phyloP scores from a whole-genome alignment of 2,113 vertebrate genomes.

The Chrysochloris asiatica region DNA sequence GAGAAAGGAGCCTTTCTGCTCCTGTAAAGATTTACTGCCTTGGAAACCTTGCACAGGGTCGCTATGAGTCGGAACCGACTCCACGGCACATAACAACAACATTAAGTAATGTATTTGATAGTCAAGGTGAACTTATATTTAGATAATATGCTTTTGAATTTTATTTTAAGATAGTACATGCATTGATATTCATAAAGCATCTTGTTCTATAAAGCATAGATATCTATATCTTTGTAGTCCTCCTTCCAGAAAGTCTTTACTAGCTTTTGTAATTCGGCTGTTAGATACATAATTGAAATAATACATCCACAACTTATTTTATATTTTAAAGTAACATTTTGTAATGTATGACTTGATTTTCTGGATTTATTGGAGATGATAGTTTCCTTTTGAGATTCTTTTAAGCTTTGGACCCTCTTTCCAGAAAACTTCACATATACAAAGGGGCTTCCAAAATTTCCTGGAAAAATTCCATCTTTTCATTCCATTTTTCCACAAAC shows the following conservation, averaged over 20 bases:
- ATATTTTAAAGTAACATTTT: slow-evolving; percentile 56
- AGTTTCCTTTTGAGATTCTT: slow-evolving; percentile 40
- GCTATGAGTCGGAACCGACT: too few species aligned
- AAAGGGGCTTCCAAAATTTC: too few species aligned
- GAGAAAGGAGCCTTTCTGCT: too few species aligned
- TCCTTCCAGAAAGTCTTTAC: slow-evolving; percentile 8
- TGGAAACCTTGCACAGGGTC: too few species aligned
- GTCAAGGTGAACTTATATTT: slow-evolving; percentile 34
- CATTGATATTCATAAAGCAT: slow-evolving; percentile 40
- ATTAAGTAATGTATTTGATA: too few species aligned
- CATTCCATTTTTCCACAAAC: too few species aligned
- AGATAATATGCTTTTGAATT: not conserved
- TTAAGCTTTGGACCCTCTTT: not conserved
- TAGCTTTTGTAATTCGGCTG: not conserved
- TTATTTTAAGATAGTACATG: not conserved
- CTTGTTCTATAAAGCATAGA: too few species aligned
- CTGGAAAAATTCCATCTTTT: too few species aligned
- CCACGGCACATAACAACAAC: too few species aligned
- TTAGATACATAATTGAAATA: slow-evolving; percentile 37
- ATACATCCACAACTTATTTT: slow-evolving; percentile 38
- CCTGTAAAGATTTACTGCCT: too few species aligned
- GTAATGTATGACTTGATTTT: slow-evolving; percentile 56
- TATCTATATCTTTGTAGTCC: not conserved
- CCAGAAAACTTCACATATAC: slow-evolving; percentile 19
- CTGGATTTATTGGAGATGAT: slow-evolving; percentile 44